Conservation (phyloP, 2,113 vertebrate species). For the Shinisaurus crocodilurus region DNA sequence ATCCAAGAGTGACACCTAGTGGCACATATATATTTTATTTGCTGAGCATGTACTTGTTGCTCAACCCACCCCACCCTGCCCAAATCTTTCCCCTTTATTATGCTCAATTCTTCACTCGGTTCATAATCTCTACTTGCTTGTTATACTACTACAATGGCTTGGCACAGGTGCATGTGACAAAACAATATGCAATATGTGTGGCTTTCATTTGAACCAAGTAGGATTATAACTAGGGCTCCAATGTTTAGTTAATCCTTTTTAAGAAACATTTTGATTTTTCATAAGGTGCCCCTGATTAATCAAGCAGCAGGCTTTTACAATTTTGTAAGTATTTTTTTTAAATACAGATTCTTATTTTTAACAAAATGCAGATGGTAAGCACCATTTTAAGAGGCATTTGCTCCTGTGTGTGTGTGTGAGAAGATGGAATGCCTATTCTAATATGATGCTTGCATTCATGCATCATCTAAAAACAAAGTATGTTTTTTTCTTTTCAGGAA, state of each 20-base stretch:
- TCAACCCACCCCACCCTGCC: not conserved
- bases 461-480: not conserved
- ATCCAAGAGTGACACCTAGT: slow-evolving; percentile 74
- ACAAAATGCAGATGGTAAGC: not conserved
- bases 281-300: not conserved
- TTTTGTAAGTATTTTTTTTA: not conserved
- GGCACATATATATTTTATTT: slow-evolving; percentile 35
- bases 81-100: no score
- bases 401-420: not conserved
- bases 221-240: not conserved
- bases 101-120: not conserved
- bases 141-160: not conserved
- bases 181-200: not conserved
- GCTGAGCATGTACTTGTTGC: not conserved
- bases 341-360: not conserved
- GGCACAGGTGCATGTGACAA: not conserved
- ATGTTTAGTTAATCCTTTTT: not conserved
- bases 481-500: not conserved
- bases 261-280: not conserved
- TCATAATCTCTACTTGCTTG: slow-evolving; percentile 15
- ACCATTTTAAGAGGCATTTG: not conserved
- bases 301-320: not conserved
- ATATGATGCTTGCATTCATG: not conserved
- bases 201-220: not conserved
- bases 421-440: no score